These are phyloP conservation scores for Sinosuthora webbiana DNA, from an alignment of 2,113 vertebrate species.

Conservation along the genomic window DNA sequence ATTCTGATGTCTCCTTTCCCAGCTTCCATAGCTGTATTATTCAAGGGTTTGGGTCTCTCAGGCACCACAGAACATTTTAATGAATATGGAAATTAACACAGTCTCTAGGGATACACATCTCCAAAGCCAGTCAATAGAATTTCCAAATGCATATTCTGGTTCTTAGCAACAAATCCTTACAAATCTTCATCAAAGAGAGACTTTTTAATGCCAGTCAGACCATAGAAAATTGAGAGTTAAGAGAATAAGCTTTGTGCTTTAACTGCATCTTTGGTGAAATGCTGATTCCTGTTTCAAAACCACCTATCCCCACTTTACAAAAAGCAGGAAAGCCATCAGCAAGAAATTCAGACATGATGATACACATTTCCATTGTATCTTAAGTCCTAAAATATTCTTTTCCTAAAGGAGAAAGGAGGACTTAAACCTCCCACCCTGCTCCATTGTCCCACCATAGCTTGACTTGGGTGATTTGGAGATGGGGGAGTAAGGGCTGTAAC, in stretches of 20 bases:
- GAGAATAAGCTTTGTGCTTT: background rate
- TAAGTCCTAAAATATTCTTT: background rate
- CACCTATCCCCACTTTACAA: rapidly evolving
- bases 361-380: background rate
- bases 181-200: background rate
- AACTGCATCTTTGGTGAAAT: background rate
- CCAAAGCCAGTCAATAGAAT: background rate
- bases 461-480: background rate
- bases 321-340: background rate
- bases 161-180: background rate
- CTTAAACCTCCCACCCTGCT: background rate
- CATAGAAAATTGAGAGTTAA: background rate
- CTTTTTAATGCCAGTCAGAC: background rate
- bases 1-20: background rate
- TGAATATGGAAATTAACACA: constrained; percentile 5
- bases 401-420: background rate
- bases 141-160: constrained; percentile 7
- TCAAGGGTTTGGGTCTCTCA: background rate
- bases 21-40: background rate
- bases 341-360: background rate
- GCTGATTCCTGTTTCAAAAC: background rate
- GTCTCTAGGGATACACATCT: constrained; percentile 13
- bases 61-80: background rate
- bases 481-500: background rate
- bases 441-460: background rate